Evolutionary conservation across 2,888 invertebrate genomes (phyloP), one percentile per base, ranked within the genome.

Genomic region (Rapana venosa): DNA sequence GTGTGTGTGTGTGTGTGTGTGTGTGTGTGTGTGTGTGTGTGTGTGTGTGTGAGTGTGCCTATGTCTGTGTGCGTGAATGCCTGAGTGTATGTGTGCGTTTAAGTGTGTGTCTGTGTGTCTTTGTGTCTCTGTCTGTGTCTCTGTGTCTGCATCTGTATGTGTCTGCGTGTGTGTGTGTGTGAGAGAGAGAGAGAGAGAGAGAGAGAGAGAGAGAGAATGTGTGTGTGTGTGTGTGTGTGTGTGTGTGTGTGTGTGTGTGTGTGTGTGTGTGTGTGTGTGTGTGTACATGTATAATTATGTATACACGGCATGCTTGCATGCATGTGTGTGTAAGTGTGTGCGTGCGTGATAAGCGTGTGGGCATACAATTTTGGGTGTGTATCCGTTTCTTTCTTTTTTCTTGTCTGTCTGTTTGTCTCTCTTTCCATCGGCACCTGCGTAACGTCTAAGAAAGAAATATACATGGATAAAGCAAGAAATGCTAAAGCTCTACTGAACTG

Each of bases 141-240:
- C 4, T 81, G 35, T 32, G 13, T 74, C 26, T 74, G 17, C 22
- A 5, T 74, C 15, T 74, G 74, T 74, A 26, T 74, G 74, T 74
- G 74, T 74, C 22, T 74, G 74, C 26, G 74, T 74, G 74, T 74
- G 74, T 74, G 74, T 74, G 74, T 74, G 74, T 74, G 74, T 79
- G 79, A 32, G 79, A 17, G 32, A 32, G 79, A 13, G n/a, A n/a
- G n/a, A n/a, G n/a, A n/a, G n/a, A n/a, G n/a, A n/a, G n/a, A n/a
- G n/a, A n/a, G n/a, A n/a, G n/a, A n/a, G n/a, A n/a, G n/a, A n/a
- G n/a, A n/a, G n/a, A n/a, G n/a, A n/a, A n/a, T n/a, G n/a, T n/a
- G 32, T 79, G 79, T 79, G 30, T 79, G 79, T 79, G 79, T 79
- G 79, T 79, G 30, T 79, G 17, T 32, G 79, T 79, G 79, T 32